Evolutionary conservation across 2,797 vertebrate species (phyloP).

Genomic region (Phoebastria nigripes): DNA sequence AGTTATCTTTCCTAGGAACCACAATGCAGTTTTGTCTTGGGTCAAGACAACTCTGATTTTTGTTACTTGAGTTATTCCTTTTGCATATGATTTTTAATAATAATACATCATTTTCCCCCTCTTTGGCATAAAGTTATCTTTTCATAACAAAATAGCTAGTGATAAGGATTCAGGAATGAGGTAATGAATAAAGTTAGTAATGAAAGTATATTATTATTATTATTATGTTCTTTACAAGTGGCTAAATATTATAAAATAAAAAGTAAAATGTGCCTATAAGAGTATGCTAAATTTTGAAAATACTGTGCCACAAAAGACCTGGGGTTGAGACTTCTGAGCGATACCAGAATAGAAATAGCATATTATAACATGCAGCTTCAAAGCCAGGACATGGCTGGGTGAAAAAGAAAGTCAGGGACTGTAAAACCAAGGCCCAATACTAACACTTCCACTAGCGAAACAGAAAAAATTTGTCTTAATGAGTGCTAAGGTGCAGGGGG

Average conservation of each 20-base stretch:
- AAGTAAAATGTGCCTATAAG: neutral
- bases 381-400: neutral
- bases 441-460: neutral
- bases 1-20: neutral
- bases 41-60: neutral
- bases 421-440: neutral
- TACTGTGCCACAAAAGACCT: neutral
- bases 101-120: fast-evolving
- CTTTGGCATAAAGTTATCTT: neutral
- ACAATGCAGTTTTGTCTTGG: neutral
- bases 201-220: neutral
- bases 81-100: neutral
- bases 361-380: neutral
- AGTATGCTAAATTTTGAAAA: neutral
- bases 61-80: neutral
- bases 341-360: neutral
- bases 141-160: neutral
- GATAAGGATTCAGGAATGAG: neutral
- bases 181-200: neutral
- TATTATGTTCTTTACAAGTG: neutral
- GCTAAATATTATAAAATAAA: neutral
- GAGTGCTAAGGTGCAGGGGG: neutral
- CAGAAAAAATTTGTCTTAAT: neutral
- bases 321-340: neutral
- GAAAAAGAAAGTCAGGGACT: neutral